phyloP scores from a whole-genome alignment of 2,797 vertebrate species.

The Hypotaenidia philippensis region DNA sequence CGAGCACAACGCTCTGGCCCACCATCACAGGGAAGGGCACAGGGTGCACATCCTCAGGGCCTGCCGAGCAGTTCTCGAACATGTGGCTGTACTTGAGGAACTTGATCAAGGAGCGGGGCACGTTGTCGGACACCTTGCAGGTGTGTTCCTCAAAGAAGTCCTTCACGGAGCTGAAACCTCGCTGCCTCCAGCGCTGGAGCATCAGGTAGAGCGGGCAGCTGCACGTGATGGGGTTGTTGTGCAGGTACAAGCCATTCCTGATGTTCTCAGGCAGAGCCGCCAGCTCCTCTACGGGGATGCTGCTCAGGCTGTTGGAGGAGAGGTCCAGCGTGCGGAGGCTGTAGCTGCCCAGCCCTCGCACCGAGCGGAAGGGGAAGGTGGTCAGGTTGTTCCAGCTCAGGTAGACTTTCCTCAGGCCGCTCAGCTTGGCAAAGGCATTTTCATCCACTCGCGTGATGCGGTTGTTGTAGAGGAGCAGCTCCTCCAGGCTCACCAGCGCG shows the following conservation, averaged over 20 bases:
- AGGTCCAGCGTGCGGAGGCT: conserved; percentile 89
- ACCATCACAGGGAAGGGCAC: conserved; percentile 66
- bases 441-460: conserved; percentile 83
- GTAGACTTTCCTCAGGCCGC: conserved; percentile 85
- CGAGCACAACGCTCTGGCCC: conserved; percentile 79
- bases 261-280: conserved; percentile 78
- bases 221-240: conserved; percentile 92
- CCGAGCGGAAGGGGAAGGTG: conserved; percentile 88
- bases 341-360: conserved; percentile 83
- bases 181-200: conserved; percentile 86
- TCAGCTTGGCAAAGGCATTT: conserved; percentile 81
- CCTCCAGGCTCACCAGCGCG: conserved; percentile 84
- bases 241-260: conserved; percentile 90
- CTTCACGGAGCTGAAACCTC: conserved; percentile 82
- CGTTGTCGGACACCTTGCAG: conserved; percentile 82
- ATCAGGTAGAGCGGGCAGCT: conserved; percentile 88
- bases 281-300: conserved; percentile 84
- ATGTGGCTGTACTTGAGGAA: conserved; percentile 85
- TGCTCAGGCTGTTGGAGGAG: conserved; percentile 89
- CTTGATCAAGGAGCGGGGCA: conserved; percentile 80
- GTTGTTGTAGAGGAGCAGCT: conserved; percentile 92
- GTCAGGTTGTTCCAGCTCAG: conserved; percentile 91
- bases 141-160: conserved; percentile 86
- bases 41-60: not conserved
- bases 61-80: conserved; percentile 87